Percentiles rank a stretch among this genome's conserved stretches.
phyloP scores from a whole-genome alignment of 2,797 vertebrate species.

The Columba guinea region DNA sequence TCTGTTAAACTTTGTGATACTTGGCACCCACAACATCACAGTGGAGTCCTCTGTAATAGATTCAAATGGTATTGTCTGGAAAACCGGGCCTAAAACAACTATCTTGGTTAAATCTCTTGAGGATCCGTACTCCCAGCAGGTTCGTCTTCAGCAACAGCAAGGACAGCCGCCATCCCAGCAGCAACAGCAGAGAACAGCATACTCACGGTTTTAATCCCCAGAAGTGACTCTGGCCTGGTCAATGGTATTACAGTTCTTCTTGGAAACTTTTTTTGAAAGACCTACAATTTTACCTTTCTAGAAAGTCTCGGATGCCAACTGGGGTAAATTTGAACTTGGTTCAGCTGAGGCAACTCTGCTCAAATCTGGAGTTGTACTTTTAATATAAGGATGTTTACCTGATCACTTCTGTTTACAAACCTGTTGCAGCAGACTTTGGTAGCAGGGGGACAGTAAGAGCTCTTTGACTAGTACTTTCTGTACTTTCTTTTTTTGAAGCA shows the following conservation, averaged over 20 bases:
- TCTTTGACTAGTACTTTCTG: background rate
- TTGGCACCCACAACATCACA: conserved; percentile 91
- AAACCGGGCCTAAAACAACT: conserved; percentile 92
- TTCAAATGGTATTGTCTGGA: conserved; percentile 92
- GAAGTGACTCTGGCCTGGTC: accelerated
- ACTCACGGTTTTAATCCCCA: conserved; percentile 82
- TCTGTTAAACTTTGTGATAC: conserved; percentile 90
- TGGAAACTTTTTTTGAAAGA: background rate
- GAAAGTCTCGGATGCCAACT: background rate
- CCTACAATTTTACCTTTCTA: background rate
- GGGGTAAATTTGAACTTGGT: background rate
- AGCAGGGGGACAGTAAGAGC: background rate
- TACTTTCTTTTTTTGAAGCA: background rate
- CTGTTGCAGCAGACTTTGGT: background rate
- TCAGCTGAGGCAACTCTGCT: background rate
- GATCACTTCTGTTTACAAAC: background rate
- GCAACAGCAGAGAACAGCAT: conserved; percentile 83
- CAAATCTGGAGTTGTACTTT: background rate
- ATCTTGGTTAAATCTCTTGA: conserved; percentile 95
- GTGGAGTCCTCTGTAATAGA: conserved; percentile 97
- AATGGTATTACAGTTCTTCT: background rate
- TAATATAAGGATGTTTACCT: background rate
- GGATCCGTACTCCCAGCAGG: conserved; percentile 95
- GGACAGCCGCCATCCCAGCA: conserved; percentile 77
- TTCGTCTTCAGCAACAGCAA: conserved; percentile 91